These are phyloP conservation scores for Moxostoma hubbsi DNA, from an alignment of 2,797 vertebrate species.

Conservation along the genomic window DNA sequence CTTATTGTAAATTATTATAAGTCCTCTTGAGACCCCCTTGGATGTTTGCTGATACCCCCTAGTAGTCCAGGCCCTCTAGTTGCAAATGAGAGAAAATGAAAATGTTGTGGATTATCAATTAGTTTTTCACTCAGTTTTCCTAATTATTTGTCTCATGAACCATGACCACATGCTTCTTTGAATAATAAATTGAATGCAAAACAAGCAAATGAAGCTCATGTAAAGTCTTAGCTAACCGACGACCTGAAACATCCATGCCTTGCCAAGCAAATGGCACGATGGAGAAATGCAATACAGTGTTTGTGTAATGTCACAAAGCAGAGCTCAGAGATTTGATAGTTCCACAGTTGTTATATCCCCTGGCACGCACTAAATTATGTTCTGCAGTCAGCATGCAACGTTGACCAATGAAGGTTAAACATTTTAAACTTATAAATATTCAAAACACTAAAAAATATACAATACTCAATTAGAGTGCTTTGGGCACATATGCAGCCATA, in stretches of 20 bases:
- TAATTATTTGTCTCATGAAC: constrained; percentile 38
- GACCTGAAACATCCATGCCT: neutral
- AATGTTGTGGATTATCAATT: constrained; percentile 33
- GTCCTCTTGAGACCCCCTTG: too few species aligned
- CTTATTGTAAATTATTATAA: too few species aligned
- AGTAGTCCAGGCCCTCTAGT: too few species aligned
- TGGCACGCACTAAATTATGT: constrained; percentile 17
- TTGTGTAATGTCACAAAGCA: constrained; percentile 5
- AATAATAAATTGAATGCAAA: constrained; percentile 6
- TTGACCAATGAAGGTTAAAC: constrained; percentile 33
- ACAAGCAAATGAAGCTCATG: constrained; percentile 13
- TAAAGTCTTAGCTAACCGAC: neutral
- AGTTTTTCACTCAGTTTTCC: constrained; percentile 16
- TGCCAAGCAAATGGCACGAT: neutral
- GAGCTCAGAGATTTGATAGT: neutral
- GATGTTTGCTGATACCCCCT: too few species aligned
- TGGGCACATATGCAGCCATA: neutral
- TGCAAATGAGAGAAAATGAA: constrained; percentile 13
- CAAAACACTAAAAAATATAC: neutral
- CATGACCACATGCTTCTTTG: constrained; percentile 1
- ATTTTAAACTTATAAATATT: neutral
- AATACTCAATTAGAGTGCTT: neutral
- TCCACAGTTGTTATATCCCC: constrained; percentile 11
- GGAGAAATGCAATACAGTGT: constrained; percentile 17
- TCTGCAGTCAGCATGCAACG: neutral